Evolutionary conservation across 2,113 vertebrate genomes (phyloP).

Genomic region (Lipophrys pholis): DNA sequence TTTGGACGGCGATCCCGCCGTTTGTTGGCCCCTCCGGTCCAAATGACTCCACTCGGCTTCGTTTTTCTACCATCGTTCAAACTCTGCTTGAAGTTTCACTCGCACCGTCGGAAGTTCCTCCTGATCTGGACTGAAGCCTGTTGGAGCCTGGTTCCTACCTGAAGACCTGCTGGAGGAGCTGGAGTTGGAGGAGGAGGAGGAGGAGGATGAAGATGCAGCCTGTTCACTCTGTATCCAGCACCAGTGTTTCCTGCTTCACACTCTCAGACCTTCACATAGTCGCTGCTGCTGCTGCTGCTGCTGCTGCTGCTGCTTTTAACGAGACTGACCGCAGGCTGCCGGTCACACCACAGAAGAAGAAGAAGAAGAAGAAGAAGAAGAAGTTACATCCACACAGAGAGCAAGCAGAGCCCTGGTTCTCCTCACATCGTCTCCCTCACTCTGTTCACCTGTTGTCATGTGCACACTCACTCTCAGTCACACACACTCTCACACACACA

Average conservation of each 20-base stretch:
- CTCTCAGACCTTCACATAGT: conserved; percentile 48
- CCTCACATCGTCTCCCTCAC: conserved; percentile 14
- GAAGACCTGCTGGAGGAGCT: conserved; percentile 38
- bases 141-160: too few relatives aligned
- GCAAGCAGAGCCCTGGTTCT: background rate
- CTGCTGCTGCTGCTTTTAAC: conserved; percentile 42
- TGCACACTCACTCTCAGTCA: conserved; percentile 63
- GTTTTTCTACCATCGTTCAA: background rate
- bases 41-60: background rate
- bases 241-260: conserved; percentile 26
- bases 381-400: background rate
- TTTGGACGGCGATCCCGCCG: too few relatives aligned
- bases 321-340: conserved; percentile 29
- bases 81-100: too few relatives aligned
- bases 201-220: conserved; percentile 38
- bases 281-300: conserved; percentile 44
- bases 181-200: conserved; percentile 56
- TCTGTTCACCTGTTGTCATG: conserved; percentile 27
- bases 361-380: conserved; percentile 13
- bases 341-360: conserved; percentile 19
- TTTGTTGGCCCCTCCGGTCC: too few relatives aligned
- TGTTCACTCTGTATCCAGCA: conserved; percentile 34
- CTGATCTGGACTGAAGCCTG: too few relatives aligned
- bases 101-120: too few relatives aligned
- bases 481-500: conserved; percentile 39